Evolutionary conservation across 2,888 invertebrate species (phyloP).

Genomic region (Heliconius cydno): DNA sequence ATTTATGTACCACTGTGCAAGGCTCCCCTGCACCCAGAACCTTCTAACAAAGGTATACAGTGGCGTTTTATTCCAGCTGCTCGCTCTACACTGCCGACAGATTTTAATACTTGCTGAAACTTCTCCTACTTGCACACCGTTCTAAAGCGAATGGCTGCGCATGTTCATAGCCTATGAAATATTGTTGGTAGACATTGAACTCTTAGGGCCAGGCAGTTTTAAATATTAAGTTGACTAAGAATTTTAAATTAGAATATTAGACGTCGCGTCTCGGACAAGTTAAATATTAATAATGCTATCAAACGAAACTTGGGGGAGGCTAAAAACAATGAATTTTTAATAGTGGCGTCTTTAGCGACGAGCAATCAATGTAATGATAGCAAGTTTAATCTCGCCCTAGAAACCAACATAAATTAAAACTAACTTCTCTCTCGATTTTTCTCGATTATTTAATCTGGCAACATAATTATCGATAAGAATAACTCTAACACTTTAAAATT

Average conservation of each 20-base stretch:
- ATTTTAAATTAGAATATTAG: constrained; percentile 80
- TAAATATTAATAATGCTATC: constrained; percentile 80
- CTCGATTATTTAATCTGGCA: constrained; percentile 51
- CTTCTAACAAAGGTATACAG: constrained; percentile 61
- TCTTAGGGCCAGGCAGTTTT: constrained; percentile 65
- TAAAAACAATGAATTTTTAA: constrained; percentile 77
- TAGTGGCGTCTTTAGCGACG: constrained; percentile 72
- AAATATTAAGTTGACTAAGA: constrained; percentile 81
- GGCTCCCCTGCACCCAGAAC: constrained; percentile 65
- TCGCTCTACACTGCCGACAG: constrained; percentile 65
- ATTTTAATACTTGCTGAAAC: constrained; percentile 45
- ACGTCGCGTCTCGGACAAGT: constrained; percentile 71
- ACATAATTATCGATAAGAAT: constrained; percentile 39
- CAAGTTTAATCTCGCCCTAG: constrained; percentile 62
- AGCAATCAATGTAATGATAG: constrained; percentile 76
- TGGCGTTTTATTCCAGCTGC: constrained; percentile 58
- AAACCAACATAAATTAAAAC: constrained; percentile 56
- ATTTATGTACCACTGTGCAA: constrained; percentile 80
- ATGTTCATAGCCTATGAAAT: constrained; percentile 58
- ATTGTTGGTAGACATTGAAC: constrained; percentile 61
- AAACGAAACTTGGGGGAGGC: constrained; percentile 64
- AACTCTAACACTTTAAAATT: constrained; percentile 1
- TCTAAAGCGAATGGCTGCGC: constrained; percentile 69
- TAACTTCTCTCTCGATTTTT: constrained; percentile 61
- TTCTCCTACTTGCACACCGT: constrained; percentile 55